Evolutionary conservation across 2,797 vertebrate species (phyloP).

Genomic region (Peromyscus eremicus): DNA sequence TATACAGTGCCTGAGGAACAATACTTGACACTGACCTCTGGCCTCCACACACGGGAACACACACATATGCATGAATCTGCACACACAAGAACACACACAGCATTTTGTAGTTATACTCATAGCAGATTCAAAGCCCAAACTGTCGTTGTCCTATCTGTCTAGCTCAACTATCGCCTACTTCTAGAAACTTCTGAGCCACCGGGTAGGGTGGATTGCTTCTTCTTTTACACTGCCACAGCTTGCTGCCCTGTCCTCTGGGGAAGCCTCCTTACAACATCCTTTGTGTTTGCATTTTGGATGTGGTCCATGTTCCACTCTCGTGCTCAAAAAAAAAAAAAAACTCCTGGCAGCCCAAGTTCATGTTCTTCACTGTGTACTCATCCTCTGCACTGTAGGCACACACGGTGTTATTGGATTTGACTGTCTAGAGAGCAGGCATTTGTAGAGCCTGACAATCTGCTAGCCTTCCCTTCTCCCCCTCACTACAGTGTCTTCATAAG

Average conservation of each 20-base stretch:
- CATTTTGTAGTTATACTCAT: not conserved
- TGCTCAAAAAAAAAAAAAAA: not conserved
- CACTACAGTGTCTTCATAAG: not conserved
- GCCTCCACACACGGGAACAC: not conserved
- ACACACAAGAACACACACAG: not conserved
- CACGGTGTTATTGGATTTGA: not conserved
- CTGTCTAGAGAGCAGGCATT: not conserved
- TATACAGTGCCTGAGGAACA: not conserved
- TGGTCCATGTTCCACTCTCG: not conserved
- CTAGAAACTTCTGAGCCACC: conserved; percentile 5
- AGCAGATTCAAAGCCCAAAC: not conserved
- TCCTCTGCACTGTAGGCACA: accelerated
- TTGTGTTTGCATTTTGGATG: not conserved
- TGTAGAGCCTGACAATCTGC: not conserved
- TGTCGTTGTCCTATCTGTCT: not conserved
- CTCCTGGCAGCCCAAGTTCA: not conserved
- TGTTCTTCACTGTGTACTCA: not conserved
- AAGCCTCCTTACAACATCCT: not conserved
- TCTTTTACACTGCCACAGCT: not conserved
- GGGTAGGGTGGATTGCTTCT: not conserved
- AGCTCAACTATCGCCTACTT: not conserved
- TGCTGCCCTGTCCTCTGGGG: not conserved
- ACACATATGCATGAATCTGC: not conserved
- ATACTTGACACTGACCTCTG: not conserved
- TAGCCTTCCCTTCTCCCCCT: not conserved